Evolutionary conservation across 2,113 vertebrate species (phyloP).

Genomic region (Myiagra hebetior): DNA sequence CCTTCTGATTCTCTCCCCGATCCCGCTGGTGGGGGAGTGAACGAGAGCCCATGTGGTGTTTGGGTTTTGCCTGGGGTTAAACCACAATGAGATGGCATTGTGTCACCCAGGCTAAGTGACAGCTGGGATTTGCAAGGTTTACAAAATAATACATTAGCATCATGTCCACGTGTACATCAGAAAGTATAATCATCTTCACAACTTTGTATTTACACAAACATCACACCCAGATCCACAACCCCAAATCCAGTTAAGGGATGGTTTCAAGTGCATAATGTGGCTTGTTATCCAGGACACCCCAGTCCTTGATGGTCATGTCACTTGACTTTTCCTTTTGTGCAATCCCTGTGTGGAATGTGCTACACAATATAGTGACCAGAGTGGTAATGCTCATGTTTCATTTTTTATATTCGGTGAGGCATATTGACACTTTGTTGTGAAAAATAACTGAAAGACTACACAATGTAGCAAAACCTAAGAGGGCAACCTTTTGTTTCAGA

Average conservation of each 20-base stretch:
- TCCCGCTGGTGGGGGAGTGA: neutral
- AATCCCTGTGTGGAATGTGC: fast-evolving
- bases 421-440: neutral
- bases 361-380: neutral
- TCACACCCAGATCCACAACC: neutral
- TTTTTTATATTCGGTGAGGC: neutral
- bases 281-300: neutral
- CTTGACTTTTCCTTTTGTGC: neutral
- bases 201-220: neutral
- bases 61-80: neutral
- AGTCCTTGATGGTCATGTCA: neutral
- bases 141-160: neutral
- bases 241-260: neutral
- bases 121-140: neutral
- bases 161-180: neutral
- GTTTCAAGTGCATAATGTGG: neutral
- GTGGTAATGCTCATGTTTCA: neutral
- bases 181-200: neutral
- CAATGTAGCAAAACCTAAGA: neutral
- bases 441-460: neutral
- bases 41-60: fast-evolving
- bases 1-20: fast-evolving
- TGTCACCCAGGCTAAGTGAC: neutral
- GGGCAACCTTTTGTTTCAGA: neutral
- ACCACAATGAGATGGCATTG: neutral